Percentiles rank a stretch among this genome's conserved stretches.
These are phyloP conservation scores for Drosophila insularis DNA, from an alignment of 1,140 invertebrate genomes.

Conservation along the genomic window DNA sequence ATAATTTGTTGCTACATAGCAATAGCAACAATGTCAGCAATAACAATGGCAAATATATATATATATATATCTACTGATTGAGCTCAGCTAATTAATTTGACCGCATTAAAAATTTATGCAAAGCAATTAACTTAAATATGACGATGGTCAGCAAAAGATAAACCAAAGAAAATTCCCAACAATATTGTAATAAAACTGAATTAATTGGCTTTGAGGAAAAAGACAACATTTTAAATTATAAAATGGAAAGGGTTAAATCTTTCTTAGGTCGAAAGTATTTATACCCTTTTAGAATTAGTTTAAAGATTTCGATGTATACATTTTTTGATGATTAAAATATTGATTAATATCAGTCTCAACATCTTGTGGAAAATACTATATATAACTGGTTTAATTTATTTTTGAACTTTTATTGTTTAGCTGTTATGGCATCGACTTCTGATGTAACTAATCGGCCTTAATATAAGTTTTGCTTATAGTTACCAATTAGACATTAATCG, in stretches of 20 bases:
- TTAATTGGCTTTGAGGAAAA: conserved; percentile 29
- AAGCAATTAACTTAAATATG: conserved; percentile 71
- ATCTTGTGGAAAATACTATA: no score
- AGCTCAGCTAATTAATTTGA: conserved; percentile 67
- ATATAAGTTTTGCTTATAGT: no score
- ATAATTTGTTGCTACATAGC: conserved; percentile 59
- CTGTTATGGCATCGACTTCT: no score
- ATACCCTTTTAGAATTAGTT: background rate
- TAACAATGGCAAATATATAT: conserved; percentile 13
- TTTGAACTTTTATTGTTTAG: no score
- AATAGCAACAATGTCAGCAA: conserved; percentile 21
- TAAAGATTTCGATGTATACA: no score
- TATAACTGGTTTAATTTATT: no score
- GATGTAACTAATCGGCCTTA: no score
- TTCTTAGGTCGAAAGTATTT: background rate
- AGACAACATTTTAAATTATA: background rate
- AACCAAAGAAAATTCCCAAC: conserved; percentile 40
- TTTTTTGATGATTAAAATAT: no score
- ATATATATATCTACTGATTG: conserved; percentile 28
- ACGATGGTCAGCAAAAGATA: conserved; percentile 55
- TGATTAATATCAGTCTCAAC: no score
- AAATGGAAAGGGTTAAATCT: background rate
- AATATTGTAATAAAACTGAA: conserved; percentile 42
- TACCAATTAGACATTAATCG: no score
- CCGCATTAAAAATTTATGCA: conserved; percentile 73